phyloP scores from a whole-genome alignment of 2,797 vertebrate genomes.

The Cyprinodon diabolis region DNA sequence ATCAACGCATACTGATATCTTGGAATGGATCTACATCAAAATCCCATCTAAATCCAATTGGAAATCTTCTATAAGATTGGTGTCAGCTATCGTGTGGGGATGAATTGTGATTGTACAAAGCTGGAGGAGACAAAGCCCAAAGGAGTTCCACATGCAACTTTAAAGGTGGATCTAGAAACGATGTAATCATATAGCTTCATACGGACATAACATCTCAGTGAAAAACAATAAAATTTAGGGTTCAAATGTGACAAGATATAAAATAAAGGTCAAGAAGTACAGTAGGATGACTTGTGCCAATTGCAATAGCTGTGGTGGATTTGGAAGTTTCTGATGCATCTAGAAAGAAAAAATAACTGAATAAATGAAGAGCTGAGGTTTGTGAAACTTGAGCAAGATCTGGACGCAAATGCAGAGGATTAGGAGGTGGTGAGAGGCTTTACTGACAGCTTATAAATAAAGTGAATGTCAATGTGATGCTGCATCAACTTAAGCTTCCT shows the following conservation, averaged over 20 bases:
- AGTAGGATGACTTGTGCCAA: constrained; percentile 11
- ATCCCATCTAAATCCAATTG: too few species aligned
- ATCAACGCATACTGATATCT: too few species aligned
- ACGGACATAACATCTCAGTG: not conserved
- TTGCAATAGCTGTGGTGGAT: constrained; percentile 20
- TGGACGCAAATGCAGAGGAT: constrained; percentile 1
- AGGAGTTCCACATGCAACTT: not conserved
- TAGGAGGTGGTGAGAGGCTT: not conserved
- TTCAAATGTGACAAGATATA: not conserved
- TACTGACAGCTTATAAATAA: constrained; percentile 32
- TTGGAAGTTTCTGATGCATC: constrained; percentile 24
- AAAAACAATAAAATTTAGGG: not conserved
- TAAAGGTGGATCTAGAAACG: not conserved
- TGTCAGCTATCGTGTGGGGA: not conserved
- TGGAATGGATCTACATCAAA: too few species aligned
- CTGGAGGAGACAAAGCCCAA: not conserved
- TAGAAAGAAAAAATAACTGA: too few species aligned
- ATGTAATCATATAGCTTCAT: not conserved
- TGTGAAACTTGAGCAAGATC: constrained; percentile 26
- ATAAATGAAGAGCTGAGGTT: constrained; percentile 7
- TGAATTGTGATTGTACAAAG: not conserved
- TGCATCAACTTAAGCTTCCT: constrained; percentile 13
- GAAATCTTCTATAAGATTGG: not conserved
- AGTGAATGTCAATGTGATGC: constrained; percentile 27
- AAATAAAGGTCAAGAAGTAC: not conserved